Percentiles rank a stretch among this genome's conserved stretches.
phyloP scores from a whole-genome alignment of 2,888 invertebrate genomes.

The Ephialtes manifestator region DNA sequence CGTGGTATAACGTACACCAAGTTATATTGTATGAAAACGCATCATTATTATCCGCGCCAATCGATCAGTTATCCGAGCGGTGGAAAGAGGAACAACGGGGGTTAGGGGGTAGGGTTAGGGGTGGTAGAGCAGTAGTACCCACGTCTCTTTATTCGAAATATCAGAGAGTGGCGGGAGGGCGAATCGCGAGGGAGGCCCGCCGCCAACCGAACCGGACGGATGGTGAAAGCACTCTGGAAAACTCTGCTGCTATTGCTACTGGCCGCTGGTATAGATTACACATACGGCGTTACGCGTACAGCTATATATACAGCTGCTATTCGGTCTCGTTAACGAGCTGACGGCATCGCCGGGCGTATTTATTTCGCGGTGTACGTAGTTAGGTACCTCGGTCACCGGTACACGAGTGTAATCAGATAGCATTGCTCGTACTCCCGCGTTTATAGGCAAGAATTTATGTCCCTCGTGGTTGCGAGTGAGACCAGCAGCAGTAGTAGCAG shows the following conservation, averaged over 20 bases:
- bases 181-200: conserved; percentile 21
- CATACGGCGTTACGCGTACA: conserved; percentile 34
- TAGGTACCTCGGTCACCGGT: conserved; percentile 60
- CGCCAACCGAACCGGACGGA: conserved; percentile 27
- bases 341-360: conserved; percentile 63
- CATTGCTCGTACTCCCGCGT: conserved; percentile 68
- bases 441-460: conserved; percentile 69
- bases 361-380: conserved; percentile 68
- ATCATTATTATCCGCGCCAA: conserved; percentile 62
- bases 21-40: conserved; percentile 54
- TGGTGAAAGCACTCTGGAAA: conserved; percentile 63
- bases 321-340: conserved; percentile 64
- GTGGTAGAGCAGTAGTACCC: not conserved
- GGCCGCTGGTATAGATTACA: conserved; percentile 63
- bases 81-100: not conserved
- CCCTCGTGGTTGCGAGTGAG: conserved; percentile 32
- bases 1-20: not conserved
- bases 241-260: conserved; percentile 53
- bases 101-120: not conserved
- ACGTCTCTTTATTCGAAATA: conserved; percentile 52
- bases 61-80: conserved; percentile 65
- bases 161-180: not conserved
- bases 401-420: conserved; percentile 71
- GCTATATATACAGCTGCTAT: conserved; percentile 28
- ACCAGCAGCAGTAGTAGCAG: not conserved